Base-by-base conservation (phyloP, 2,888 invertebrate genomes). In the Perizoma affinitatum region DNA sequence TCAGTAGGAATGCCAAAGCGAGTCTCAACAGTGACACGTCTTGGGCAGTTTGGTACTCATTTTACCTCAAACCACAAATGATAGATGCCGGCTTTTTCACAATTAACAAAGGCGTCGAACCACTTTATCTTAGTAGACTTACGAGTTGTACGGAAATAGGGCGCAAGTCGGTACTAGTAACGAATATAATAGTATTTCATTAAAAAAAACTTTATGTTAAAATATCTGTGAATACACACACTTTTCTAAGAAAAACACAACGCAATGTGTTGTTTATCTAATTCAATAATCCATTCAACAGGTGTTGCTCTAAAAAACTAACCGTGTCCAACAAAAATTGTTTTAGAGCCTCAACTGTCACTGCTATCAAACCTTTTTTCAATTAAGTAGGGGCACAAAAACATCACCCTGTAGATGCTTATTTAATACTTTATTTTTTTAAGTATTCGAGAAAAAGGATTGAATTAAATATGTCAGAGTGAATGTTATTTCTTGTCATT, bases 301-400 rank as follows among this genome's bases (percentile, higher is more conserved):
- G 90, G 90, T 91, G 90, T 71, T 65, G 69, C 58, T 66, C 62
- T 71, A 85, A 88, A 87, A 90, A 90, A 83, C 73, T 56, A 74
- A 77, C 82, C 83, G 83, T 86, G 84, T 82, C 88, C 87, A 84
- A 80, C 73, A 79, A 85, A 80, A 84, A 80, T 83, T 83, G 86
- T 87, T 87, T 81, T 73, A 75, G 71, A 76, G 73, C 79, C 77
- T 87, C 88, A 86, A 89, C 90, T 88, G 90, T 89, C 88, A 80
- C 84, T 84, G 74, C 71, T 86, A 84, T 88, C 86, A 76, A 78
- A 77, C 81, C 80, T 84, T 86, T 87, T 84, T 87, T 84, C 68
- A 61, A 58, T 54, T 43, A 48, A 5, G 5, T 38, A n/a, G 38
- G 51, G 62, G 75, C 70, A 84, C 22, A 85, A 84, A 82, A 83